Evolutionary conservation across 2,797 vertebrate genomes (phyloP).

Genomic region (Chelon labrosus): DNA sequence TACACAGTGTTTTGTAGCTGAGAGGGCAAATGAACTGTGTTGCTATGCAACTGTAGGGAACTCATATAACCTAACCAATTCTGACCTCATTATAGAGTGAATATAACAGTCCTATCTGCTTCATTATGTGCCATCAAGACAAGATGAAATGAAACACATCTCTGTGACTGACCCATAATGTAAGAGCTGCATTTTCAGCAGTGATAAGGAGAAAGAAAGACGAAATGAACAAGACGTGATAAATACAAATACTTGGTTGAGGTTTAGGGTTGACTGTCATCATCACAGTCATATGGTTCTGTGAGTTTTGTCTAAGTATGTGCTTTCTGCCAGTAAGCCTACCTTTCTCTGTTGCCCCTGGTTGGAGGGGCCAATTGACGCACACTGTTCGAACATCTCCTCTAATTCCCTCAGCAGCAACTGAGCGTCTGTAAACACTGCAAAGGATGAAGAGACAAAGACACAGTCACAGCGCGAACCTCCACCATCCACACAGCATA

Average conservation of each 20-base stretch:
- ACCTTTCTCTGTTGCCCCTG: constrained; percentile 35
- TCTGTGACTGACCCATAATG: not conserved
- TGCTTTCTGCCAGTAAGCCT: not conserved
- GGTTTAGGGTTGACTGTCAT: not conserved
- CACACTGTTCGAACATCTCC: constrained; percentile 47
- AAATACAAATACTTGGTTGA: constrained; percentile 15
- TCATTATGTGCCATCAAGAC: constrained; percentile 14
- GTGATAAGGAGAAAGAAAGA: constrained; percentile 9
- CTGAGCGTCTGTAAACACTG: constrained; percentile 71
- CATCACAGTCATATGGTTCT: not conserved
- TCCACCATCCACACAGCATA: not conserved
- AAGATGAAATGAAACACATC: constrained; percentile 15
- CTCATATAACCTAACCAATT: constrained; percentile 31
- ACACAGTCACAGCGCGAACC: not conserved
- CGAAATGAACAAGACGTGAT: not conserved
- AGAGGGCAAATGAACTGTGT: constrained; percentile 40
- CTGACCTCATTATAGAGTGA: constrained; percentile 27
- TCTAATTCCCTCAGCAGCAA: constrained; percentile 63
- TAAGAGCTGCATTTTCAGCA: not conserved
- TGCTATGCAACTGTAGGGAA: constrained; percentile 39
- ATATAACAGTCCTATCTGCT: constrained; percentile 16
- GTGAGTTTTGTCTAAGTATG: not conserved
- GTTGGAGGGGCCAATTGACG: constrained; percentile 5
- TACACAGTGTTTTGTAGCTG: constrained; percentile 10
- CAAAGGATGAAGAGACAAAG: constrained; percentile 44